These are phyloP conservation scores for Zosterops japonicus DNA, from an alignment of 2,113 vertebrate species.

Conservation along the genomic window DNA sequence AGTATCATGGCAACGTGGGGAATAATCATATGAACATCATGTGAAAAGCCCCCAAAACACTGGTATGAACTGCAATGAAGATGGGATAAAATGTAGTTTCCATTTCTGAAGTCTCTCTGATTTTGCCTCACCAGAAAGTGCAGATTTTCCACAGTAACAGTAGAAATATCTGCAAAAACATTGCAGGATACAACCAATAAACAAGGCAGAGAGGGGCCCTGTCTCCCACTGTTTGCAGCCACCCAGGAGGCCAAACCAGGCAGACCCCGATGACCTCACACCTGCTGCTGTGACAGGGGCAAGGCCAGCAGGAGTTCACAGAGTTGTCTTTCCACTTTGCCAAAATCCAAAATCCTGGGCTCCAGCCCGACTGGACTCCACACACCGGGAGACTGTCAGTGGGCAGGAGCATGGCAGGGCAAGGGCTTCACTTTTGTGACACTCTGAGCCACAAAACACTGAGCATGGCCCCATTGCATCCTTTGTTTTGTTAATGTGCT, in stretches of 20 bases:
- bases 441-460: background rate
- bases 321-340: rapidly evolving
- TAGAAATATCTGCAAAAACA: background rate
- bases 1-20: background rate
- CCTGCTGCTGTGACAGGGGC: background rate
- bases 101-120: background rate
- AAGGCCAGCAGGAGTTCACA: background rate
- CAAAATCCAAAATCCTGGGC: background rate
- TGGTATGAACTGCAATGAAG: background rate
- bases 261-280: background rate
- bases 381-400: background rate
- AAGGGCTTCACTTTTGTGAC: background rate
- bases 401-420: background rate
- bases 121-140: background rate
- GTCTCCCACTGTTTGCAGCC: background rate
- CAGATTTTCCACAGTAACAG: background rate
- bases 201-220: background rate
- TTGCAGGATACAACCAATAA: background rate
- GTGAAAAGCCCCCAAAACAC: background rate
- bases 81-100: background rate
- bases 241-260: background rate
- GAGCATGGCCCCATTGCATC: background rate
- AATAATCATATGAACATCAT: background rate
- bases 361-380: rapidly evolving
- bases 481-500: background rate